Base-by-base conservation (phyloP, 1,140 invertebrate genomes). In the Caenorhabditis remanei region DNA sequence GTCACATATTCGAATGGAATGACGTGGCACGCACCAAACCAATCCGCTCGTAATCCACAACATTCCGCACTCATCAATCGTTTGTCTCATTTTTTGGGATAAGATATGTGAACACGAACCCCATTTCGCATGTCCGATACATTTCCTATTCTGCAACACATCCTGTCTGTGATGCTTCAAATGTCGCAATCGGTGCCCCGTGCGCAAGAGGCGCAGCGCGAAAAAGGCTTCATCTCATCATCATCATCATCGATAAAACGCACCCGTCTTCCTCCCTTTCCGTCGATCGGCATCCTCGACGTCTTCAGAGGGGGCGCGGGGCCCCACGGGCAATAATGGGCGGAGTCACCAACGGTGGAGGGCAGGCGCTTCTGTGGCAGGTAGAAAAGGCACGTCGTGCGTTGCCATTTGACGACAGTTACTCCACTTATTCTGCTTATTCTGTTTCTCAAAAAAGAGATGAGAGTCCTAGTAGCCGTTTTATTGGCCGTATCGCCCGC, bases 401-500 rank as follows among this genome's bases (percentile, higher is more conserved):
- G 71, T 79, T 79, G 71, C 71, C 71, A 79, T 79, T 79, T 21
- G 65, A 71, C 71, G 71, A 79, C 71, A 79, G 71, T 79, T 79
- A 75, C 71, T 53, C 14, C 71, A 53, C n/a, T 24, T 24, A 21
- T 50, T 8, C 46, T 6, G 11, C 40, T 5, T 14, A 14, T 65
- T 13, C 41, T 9, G 14, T 40, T 13, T 24, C 19, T 19, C 40
- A n/a, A 8, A 5, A 32, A 32, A 32, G 32, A 32, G 32, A 79
- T 79, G 71, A 79, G 71, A 79, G 71, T 85, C 32, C 19, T 85
- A 32, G 65, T 67, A 43, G 67, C 85, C 85, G 85, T 85, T 24
- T 67, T 88, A 79, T 56, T 84, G 40, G 58, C 84, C 63, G 83
- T 83, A 21, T 75, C 67, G 41, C 87, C 87, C 24, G 55, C 83